Base-by-base conservation (phyloP, 2,888 invertebrate species). In the Lingula anatina region DNA sequence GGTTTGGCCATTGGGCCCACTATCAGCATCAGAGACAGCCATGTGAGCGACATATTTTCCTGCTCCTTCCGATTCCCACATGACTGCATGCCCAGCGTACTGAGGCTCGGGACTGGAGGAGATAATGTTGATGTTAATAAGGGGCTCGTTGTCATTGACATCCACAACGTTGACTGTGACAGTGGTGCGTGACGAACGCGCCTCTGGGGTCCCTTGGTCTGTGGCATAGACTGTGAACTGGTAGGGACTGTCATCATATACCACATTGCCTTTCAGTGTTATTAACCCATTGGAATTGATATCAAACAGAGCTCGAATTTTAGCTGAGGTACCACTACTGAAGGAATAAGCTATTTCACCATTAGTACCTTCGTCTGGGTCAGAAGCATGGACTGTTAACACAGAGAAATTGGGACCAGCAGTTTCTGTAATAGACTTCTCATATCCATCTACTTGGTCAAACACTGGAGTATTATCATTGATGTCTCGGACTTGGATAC, bases 281-380 rank as follows among this genome's bases (percentile, higher is more conserved):
- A 31, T 31, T 31, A 12, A 9, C 9, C 31, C 31, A 31, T 9
- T 31, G 9, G 9, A 12, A 31, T 31, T 31, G 67, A 0, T 55
- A n/a, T 47, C 46, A 49, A 69, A 66, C 15, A 53, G 52, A 5
- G 62, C 57, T n/a, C 53, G 51, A 1, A 66, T 56, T 49, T 65
- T 63, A 21, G 46, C 53, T 2, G 59, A 53, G 9, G 61, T 63
- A 26, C 66, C 49, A 5, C 56, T 44, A 28, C 63, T 64, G 38
- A 72, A 76, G 65, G 73, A 73, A 62, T 79, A 82, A 4, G 68
- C 64, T 4, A 82, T 69, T 46, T 78, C 73, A 4, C 78, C 85
- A 70, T 94, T 94, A 5, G 82, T 82, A 3, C 91, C 94, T 57
- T 86, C 83, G 70, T 95, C 95, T 37, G 83, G 82, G 71, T 96